These are phyloP conservation scores for Megastigmus dorsalis DNA, from an alignment of 2,888 invertebrate genomes.

Conservation along the genomic window DNA sequence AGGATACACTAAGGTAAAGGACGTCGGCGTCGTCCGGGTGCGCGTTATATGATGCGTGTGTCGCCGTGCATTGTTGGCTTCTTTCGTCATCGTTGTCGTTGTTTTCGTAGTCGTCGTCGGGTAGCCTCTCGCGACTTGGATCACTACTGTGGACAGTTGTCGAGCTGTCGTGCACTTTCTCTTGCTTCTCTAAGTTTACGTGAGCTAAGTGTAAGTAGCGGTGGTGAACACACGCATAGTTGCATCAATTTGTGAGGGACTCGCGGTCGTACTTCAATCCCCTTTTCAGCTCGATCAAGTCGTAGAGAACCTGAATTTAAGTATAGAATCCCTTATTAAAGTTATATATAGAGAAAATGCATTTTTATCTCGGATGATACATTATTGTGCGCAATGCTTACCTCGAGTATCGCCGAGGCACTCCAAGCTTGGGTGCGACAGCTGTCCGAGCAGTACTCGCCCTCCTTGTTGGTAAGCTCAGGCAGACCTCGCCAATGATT, in stretches of 20 bases:
- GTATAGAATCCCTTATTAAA: not conserved
- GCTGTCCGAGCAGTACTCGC: constrained; percentile 88
- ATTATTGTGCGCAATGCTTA: too few relatives aligned
- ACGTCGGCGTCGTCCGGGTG: not conserved
- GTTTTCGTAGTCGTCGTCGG: too few relatives aligned
- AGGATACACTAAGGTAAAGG: not conserved
- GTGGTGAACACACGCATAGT: constrained; percentile 72
- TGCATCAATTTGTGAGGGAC: constrained; percentile 67
- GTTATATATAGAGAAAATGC: not conserved
- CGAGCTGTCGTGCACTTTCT: constrained; percentile 21
- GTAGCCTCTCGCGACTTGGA: constrained; percentile 23
- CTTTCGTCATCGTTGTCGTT: constrained; percentile 56
- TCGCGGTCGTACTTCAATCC: constrained; percentile 57
- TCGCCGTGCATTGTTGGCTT: constrained; percentile 62
- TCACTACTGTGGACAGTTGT: constrained; percentile 23
- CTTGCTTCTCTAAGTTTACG: constrained; percentile 47
- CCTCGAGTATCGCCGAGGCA: constrained; percentile 90
- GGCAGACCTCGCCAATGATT: constrained; percentile 96
- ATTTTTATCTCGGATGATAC: not conserved
- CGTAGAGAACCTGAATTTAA: constrained; percentile 76
- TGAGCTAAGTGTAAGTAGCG: constrained; percentile 50
- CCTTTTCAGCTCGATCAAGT: constrained; percentile 75
- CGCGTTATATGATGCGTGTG: constrained; percentile 67
- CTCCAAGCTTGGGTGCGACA: constrained; percentile 99
- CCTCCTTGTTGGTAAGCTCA: constrained; percentile 94